Percentiles rank a stretch among this genome's conserved stretches.
phyloP scores from a whole-genome alignment of 2,888 invertebrate genomes.

The Meganola albula region DNA sequence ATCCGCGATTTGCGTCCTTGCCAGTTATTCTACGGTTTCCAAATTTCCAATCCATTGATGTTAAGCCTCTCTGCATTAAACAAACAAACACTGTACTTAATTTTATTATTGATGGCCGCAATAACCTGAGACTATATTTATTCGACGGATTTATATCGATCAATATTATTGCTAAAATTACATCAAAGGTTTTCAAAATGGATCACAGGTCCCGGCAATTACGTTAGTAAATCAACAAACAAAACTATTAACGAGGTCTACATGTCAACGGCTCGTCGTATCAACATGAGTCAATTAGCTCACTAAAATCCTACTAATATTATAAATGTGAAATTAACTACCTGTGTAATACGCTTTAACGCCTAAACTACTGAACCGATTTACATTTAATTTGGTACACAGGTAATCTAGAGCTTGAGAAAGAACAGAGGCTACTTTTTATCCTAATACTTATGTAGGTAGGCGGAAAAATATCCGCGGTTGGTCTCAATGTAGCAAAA shows the following conservation, averaged over 20 bases:
- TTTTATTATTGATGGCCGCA: constrained; percentile 40
- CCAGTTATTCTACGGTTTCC: constrained; percentile 17
- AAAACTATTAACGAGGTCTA: constrained; percentile 16
- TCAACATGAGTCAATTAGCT: background rate
- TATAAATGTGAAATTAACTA: background rate
- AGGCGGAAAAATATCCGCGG: too few species aligned
- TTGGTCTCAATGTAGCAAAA: too few species aligned
- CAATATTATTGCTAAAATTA: constrained; percentile 53
- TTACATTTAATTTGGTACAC: too few species aligned
- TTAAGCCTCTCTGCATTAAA: constrained; percentile 33
- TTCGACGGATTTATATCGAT: constrained; percentile 41
- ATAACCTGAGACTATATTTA: constrained; percentile 43
- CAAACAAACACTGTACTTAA: constrained; percentile 56
- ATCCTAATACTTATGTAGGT: too few species aligned
- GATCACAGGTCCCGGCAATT: constrained; percentile 22
- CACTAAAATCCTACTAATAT: background rate
- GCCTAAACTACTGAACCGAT: too few species aligned
- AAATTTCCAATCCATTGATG: constrained; percentile 28
- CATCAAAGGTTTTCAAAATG: constrained; percentile 47
- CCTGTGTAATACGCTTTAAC: too few species aligned
- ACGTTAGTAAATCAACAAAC: constrained; percentile 29
- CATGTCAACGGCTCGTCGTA: constrained; percentile 11
- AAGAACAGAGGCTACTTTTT: too few species aligned
- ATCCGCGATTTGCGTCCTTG: constrained; percentile 13
- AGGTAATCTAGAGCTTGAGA: too few species aligned